Base-by-base conservation (phyloP, 2,888 invertebrate species). In the Ernsta delagoae region DNA sequence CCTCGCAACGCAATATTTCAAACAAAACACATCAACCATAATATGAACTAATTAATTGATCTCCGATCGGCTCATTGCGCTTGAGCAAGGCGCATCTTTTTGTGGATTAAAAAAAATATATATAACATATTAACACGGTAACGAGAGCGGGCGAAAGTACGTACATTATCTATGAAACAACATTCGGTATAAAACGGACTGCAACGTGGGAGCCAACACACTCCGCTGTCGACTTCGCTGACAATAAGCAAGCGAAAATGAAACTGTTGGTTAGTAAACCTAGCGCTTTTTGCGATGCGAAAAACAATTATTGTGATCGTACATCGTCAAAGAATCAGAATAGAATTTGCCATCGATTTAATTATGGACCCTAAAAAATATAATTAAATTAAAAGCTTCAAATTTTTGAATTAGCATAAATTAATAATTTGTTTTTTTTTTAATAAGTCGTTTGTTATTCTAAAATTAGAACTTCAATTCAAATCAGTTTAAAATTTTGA, bases 191-290 rank as follows among this genome's bases (percentile, higher is more conserved):
- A 93, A 83, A 93, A 89, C 85, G 80, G 75, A 75, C 77, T 73
- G 74, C 78, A 74, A 75, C 73, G 77, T 72, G 72, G 70, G 72
- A 69, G 73, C 75, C 74, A 75, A 71, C 84, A 89, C 93, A 93
- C 90, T 92, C 89, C 88, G 84, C 83, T 82, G 84, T 82, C 83
- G 82, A 87, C 87, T 87, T 92, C 92, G 92, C 92, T 92, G 86
- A 84, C 81, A 80, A 79, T 85, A 80, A 87, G 88, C 86, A 81
- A 87, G 93, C 92, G 93, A 93, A 82, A 73, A 92, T 93, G 93
- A 92, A 88, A 84, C 83, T 92, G 84, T 82, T 92, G 93, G 93
- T 93, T 84, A 88, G 92, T 92, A 87, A 70, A 12, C 48, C 11
- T 5, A 43, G 43, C 43, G 54, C 5, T 41, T 34, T 66, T 67